Conservation (phyloP, 2,113 vertebrate species). For the Zosterops borbonicus region DNA sequence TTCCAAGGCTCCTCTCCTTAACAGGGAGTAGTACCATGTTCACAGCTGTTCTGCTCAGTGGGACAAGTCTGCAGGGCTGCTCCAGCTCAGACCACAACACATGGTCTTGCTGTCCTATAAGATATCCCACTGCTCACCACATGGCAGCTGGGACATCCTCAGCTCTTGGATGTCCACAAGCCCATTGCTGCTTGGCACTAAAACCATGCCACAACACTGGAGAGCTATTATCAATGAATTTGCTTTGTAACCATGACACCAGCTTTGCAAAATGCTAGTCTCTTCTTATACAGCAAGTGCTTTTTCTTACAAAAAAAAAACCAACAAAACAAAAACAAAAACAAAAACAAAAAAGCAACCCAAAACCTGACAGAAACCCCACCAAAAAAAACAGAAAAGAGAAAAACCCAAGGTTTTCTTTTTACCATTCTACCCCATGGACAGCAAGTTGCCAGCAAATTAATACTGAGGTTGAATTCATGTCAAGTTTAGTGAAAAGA, state of each 20-base stretch:
- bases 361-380: neutral
- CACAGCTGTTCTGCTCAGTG: neutral
- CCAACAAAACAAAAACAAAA: too few species aligned
- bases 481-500: neutral
- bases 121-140: neutral
- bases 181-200: accelerated
- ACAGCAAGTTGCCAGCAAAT: neutral
- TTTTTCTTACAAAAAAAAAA: neutral
- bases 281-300: neutral
- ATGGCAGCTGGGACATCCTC: neutral
- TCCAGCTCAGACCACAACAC: neutral
- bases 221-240: neutral
- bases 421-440: neutral
- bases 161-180: neutral
- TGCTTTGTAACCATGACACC: slow-evolving; percentile 40
- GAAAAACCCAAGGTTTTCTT: neutral
- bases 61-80: neutral
- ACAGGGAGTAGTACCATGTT: accelerated
- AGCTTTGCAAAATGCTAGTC: neutral
- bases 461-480: neutral
- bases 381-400: too few species aligned
- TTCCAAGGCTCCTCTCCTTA: neutral
- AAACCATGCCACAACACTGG: neutral
- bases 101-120: accelerated
- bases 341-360: too few species aligned